These are phyloP conservation scores for Phocides pigmalion DNA, from an alignment of 1,140 invertebrate genomes.

Conservation along the genomic window DNA sequence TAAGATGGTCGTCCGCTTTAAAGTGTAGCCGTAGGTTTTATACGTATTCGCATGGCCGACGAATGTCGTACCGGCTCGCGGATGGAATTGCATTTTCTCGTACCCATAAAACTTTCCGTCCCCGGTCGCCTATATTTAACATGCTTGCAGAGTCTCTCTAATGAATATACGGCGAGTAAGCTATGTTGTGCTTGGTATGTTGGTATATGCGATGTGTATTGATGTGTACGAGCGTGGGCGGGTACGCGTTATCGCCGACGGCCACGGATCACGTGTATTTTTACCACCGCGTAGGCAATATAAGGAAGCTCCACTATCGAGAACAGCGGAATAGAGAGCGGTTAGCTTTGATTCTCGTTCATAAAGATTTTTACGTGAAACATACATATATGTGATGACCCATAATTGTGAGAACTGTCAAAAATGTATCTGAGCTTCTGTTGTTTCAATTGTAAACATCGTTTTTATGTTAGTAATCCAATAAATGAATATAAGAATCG, in stretches of 20 bases:
- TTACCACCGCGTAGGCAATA: conserved; percentile 57
- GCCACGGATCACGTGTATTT: conserved; percentile 61
- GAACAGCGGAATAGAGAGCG: conserved; percentile 17
- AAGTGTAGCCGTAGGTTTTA: too few species aligned
- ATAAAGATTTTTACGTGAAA: too few species aligned
- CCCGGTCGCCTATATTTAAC: conserved; percentile 49
- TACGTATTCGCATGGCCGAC: conserved; percentile 36
- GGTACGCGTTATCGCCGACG: conserved; percentile 50
- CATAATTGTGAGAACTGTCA: too few species aligned
- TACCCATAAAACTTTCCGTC: conserved; percentile 37
- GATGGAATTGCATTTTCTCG: conserved; percentile 45
- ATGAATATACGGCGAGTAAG: conserved; percentile 39
- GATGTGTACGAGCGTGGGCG: conserved; percentile 45
- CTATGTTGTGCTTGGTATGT: background rate
- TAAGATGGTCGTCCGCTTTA: too few species aligned
- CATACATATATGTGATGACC: too few species aligned
- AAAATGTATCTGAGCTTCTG: too few species aligned
- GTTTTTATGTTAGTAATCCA: too few species aligned
- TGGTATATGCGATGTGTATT: background rate
- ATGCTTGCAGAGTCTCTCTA: too few species aligned
- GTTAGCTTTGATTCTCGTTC: too few species aligned
- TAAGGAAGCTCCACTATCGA: conserved; percentile 17
- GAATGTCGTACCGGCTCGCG: conserved; percentile 32
- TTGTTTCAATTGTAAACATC: too few species aligned
- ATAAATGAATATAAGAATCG: too few species aligned